These are phyloP conservation scores for Erynnis tages DNA, from an alignment of 2,888 invertebrate species.

Conservation along the genomic window DNA sequence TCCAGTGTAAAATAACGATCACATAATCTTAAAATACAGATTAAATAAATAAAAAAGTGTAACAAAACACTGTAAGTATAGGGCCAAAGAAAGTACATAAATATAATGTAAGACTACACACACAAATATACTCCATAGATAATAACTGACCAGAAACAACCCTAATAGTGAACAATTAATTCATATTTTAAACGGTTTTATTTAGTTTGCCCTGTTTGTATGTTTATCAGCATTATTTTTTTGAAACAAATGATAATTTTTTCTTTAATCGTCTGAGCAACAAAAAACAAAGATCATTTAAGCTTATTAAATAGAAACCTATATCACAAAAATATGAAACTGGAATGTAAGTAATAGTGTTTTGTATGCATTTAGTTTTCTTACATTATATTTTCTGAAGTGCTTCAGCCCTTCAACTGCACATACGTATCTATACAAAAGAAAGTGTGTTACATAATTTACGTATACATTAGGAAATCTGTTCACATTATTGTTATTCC, in stretches of 20 bases:
- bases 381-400: constrained; percentile 8
- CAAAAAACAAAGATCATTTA: too few relatives aligned
- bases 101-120: not conserved
- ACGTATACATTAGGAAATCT: constrained; percentile 33
- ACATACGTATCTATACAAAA: constrained; percentile 32
- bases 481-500: constrained; percentile 23
- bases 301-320: too few relatives aligned
- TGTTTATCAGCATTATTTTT: too few relatives aligned
- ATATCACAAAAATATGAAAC: not conserved
- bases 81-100: not conserved
- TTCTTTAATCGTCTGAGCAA: too few relatives aligned
- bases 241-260: too few relatives aligned
- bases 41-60: constrained; percentile 48
- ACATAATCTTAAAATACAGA: constrained; percentile 43
- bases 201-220: too few relatives aligned
- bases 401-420: constrained; percentile 45
- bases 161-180: too few relatives aligned
- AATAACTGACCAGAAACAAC: too few relatives aligned
- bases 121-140: too few relatives aligned
- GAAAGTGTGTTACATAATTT: constrained; percentile 31
- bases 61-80: constrained; percentile 39
- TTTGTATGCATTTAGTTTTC: constrained; percentile 1
- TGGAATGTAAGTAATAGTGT: too few relatives aligned
- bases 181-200: too few relatives aligned
- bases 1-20: constrained; percentile 38